These are phyloP conservation scores for Euzophera pinguis DNA, from an alignment of 2,888 invertebrate genomes.

Conservation along the genomic window DNA sequence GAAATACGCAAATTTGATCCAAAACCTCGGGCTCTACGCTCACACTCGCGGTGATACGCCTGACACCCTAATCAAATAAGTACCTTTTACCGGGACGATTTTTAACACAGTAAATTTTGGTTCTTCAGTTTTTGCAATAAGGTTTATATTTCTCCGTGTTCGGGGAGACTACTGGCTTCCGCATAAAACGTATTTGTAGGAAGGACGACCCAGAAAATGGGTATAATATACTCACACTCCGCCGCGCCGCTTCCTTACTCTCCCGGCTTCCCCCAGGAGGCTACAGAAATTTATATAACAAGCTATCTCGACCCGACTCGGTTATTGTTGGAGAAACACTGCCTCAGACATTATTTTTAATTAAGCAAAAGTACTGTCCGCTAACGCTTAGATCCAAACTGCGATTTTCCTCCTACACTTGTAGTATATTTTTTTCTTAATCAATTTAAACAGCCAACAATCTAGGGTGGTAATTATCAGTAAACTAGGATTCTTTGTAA, in stretches of 20 bases:
- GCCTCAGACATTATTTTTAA: conserved; percentile 75
- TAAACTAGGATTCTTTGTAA: too few relatives aligned
- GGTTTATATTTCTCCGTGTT: conserved; percentile 37
- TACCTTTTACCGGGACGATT: conserved; percentile 71
- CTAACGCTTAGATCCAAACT: conserved; percentile 49
- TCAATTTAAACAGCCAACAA: conserved; percentile 13
- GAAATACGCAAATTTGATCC: conserved; percentile 76
- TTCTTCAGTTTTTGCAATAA: conserved; percentile 35
- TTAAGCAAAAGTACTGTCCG: conserved; percentile 68
- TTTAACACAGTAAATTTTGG: conserved; percentile 29
- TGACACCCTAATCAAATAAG: conserved; percentile 81
- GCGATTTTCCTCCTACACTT: conserved; percentile 41
- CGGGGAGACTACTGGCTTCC: conserved; percentile 65
- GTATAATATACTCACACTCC: conserved; percentile 78
- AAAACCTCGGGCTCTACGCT: conserved; percentile 70
- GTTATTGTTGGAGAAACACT: conserved; percentile 74
- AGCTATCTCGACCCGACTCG: conserved; percentile 73
- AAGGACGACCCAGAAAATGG: conserved; percentile 80
- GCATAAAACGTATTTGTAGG: conserved; percentile 80
- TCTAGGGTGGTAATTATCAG: not conserved
- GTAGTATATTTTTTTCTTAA: conserved; percentile 30
- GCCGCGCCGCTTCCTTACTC: conserved; percentile 58
- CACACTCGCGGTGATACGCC: conserved; percentile 77
- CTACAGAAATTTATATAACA: conserved; percentile 79
- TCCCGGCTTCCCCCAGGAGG: conserved; percentile 72